These are phyloP conservation scores for Turnix velox DNA, from an alignment of 2,113 vertebrate genomes.

Conservation along the genomic window DNA sequence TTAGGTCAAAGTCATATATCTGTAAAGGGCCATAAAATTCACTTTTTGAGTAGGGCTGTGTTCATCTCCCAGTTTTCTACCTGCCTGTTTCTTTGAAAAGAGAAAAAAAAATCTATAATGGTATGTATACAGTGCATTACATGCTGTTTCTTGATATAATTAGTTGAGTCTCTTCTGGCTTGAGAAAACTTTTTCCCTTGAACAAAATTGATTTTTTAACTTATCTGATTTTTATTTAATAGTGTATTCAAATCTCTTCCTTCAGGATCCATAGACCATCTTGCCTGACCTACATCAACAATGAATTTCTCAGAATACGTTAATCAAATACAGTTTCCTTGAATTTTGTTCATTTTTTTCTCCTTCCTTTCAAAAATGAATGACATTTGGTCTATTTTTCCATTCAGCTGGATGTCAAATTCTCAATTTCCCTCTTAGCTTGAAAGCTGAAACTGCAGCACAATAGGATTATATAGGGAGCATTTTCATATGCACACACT, in stretches of 20 bases:
- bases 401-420: slow-evolving; percentile 12
- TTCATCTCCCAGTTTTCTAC: slow-evolving; percentile 22
- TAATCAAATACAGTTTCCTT: slow-evolving; percentile 42
- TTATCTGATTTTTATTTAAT: slow-evolving; percentile 71
- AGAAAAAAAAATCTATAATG: slow-evolving; percentile 60
- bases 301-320: slow-evolving; percentile 50
- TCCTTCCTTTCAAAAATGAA: neutral
- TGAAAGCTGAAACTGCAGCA: neutral
- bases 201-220: slow-evolving; percentile 70
- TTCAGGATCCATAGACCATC: slow-evolving; percentile 61
- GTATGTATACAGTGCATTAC: slow-evolving; percentile 45
- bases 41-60: neutral
- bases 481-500: neutral
- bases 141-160: slow-evolving; percentile 58
- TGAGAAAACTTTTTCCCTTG: slow-evolving; percentile 58
- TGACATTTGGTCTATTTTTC: slow-evolving; percentile 30
- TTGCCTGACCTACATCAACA: slow-evolving; percentile 50
- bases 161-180: slow-evolving; percentile 60
- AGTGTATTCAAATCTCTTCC: slow-evolving; percentile 64
- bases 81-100: slow-evolving; percentile 30
- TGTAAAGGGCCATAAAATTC: neutral
- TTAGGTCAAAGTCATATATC: slow-evolving; percentile 2
- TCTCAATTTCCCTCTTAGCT: slow-evolving; percentile 25
- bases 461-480: neutral
- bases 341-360: slow-evolving; percentile 32